phyloP scores from a whole-genome alignment of 2,888 invertebrate genomes.

The Lasioglossum leucozonium region DNA sequence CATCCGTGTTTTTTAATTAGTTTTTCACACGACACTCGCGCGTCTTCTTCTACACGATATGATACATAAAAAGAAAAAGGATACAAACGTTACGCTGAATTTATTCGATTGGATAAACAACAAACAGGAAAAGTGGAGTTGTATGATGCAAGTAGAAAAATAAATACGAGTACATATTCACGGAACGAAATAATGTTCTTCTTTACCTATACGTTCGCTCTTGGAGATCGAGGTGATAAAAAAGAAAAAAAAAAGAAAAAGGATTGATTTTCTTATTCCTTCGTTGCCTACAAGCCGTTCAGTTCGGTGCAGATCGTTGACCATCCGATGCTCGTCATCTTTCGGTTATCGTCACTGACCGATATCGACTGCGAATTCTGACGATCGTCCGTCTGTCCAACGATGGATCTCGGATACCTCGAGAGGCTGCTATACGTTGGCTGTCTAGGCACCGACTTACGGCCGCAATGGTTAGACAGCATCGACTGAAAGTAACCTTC shows the following conservation, averaged over 20 bases:
- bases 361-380: slow-evolving; percentile 76
- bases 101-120: neutral
- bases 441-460: slow-evolving; percentile 72
- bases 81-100: neutral
- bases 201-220: no score
- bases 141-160: slow-evolving; percentile 34
- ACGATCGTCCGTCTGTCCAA: slow-evolving; percentile 68
- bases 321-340: slow-evolving; percentile 11
- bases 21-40: slow-evolving; percentile 14
- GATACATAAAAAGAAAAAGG: neutral
- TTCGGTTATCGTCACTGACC: slow-evolving; percentile 76
- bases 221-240: no score
- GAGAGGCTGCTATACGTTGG: slow-evolving; percentile 81
- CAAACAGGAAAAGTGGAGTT: neutral
- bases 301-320: slow-evolving; percentile 37
- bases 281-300: slow-evolving; percentile 32
- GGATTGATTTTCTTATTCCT: neutral
- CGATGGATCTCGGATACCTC: slow-evolving; percentile 72
- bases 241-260: no score
- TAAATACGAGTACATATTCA: slow-evolving; percentile 34
- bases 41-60: slow-evolving; percentile 9
- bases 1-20: neutral
- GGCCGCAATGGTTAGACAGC: slow-evolving; percentile 83
- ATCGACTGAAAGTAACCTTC: slow-evolving; percentile 81
- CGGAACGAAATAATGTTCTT: neutral